Evolutionary conservation across 2,888 invertebrate genomes (phyloP).

Genomic region (Argyresthia goedartella): DNA sequence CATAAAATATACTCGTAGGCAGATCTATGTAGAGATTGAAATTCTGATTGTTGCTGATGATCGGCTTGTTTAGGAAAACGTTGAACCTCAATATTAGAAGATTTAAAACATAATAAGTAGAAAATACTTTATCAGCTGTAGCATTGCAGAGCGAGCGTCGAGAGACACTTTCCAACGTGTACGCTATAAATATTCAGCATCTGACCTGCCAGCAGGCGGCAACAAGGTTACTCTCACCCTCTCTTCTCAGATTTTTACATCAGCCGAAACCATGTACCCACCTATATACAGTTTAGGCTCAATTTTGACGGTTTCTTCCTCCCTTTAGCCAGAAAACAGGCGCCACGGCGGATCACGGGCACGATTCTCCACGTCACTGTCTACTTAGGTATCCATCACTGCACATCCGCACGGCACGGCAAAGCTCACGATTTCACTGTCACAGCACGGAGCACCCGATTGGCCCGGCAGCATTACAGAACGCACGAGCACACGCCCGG

Average conservation of each 20-base stretch:
- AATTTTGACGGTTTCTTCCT: constrained; percentile 63
- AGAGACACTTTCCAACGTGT: constrained; percentile 54
- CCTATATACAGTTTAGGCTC: constrained; percentile 69
- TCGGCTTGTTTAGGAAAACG: background rate
- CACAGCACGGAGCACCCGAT: constrained; percentile 56
- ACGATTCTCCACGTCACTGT: constrained; percentile 42
- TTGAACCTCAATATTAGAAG: too few relatives aligned
- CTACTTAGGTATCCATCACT: constrained; percentile 62
- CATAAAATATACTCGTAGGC: too few relatives aligned
- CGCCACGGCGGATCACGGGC: constrained; percentile 35
- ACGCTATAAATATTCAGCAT: constrained; percentile 58
- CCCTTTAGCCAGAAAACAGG: constrained; percentile 46
- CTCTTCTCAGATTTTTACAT: constrained; percentile 8
- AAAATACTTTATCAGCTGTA: background rate
- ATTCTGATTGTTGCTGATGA: too few relatives aligned
- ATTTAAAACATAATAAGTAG: too few relatives aligned
- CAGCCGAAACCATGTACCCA: constrained; percentile 32
- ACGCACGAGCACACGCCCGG: constrained; percentile 37
- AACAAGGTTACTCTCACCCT: constrained; percentile 25
- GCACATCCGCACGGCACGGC: constrained; percentile 65
- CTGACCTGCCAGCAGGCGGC: constrained; percentile 29
- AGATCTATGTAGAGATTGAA: too few relatives aligned
- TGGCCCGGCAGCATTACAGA: constrained; percentile 46
- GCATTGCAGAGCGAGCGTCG: constrained; percentile 9
- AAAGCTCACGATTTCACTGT: constrained; percentile 65